These are phyloP conservation scores for Ceratosolen solmsi DNA, from an alignment of 1,140 invertebrate genomes.

Conservation along the genomic window DNA sequence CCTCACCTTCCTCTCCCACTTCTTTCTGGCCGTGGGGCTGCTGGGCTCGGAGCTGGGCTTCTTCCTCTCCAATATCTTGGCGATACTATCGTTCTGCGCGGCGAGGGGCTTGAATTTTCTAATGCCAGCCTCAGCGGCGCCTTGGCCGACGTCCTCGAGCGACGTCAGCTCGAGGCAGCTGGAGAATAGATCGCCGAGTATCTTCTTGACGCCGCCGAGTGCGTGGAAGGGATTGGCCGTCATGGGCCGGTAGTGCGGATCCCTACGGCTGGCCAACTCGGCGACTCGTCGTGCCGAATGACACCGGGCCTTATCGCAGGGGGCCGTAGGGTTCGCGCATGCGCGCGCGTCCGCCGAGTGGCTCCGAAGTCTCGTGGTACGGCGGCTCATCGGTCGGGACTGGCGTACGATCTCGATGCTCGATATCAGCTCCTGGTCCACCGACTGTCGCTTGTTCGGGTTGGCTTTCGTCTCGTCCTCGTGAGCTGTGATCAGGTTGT, in stretches of 20 bases:
- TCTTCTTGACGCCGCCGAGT: slow-evolving; percentile 84
- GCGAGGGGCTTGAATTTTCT: slow-evolving; percentile 59
- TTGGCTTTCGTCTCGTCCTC: slow-evolving; percentile 63
- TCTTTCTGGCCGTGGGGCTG: slow-evolving; percentile 71
- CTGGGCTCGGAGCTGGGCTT: slow-evolving; percentile 71
- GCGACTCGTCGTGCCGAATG: slow-evolving; percentile 78
- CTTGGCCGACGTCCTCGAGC: slow-evolving; percentile 71
- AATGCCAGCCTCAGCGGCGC: slow-evolving; percentile 50
- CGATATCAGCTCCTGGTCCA: slow-evolving; percentile 65
- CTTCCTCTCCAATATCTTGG: slow-evolving; percentile 70
- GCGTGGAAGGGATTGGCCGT: slow-evolving; percentile 83
- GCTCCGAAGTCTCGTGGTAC: slow-evolving; percentile 61
- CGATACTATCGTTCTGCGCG: slow-evolving; percentile 68
- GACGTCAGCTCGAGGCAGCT: slow-evolving; percentile 84
- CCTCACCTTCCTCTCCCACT: slow-evolving; percentile 71
- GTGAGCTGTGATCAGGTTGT: slow-evolving; percentile 69
- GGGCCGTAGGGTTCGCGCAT: slow-evolving; percentile 66
- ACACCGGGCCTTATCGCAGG: slow-evolving; percentile 83
- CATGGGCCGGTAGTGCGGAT: slow-evolving; percentile 83
- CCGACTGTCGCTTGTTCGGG: slow-evolving; percentile 63
- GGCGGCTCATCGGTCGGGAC: slow-evolving; percentile 60
- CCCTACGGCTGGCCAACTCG: slow-evolving; percentile 84
- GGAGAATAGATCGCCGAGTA: slow-evolving; percentile 83
- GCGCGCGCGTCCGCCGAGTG: slow-evolving; percentile 68
- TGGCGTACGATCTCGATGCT: slow-evolving; percentile 67